phyloP scores from a whole-genome alignment of 2,113 vertebrate genomes.

The Oceanites oceanicus region DNA sequence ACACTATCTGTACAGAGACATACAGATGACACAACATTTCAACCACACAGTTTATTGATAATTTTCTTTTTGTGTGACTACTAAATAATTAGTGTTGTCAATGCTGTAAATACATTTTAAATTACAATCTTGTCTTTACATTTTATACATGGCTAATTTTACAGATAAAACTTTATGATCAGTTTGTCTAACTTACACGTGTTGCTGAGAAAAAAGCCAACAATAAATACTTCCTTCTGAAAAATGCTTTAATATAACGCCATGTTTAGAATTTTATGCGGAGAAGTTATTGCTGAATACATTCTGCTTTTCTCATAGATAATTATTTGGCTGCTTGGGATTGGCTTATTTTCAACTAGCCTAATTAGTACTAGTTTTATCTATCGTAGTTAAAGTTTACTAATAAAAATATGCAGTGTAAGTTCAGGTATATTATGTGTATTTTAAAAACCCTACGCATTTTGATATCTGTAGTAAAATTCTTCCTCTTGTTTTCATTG shows the following conservation, averaged over 20 bases:
- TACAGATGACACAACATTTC: neutral
- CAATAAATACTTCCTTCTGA: slow-evolving; percentile 64
- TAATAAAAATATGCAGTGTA: neutral
- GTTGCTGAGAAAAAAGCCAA: slow-evolving; percentile 36
- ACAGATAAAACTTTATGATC: slow-evolving; percentile 59
- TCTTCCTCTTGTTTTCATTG: neutral
- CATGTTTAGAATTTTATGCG: neutral
- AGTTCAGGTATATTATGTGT: neutral
- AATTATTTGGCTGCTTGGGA: neutral
- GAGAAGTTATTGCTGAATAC: neutral
- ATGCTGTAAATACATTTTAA: slow-evolving; percentile 71
- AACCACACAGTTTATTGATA: slow-evolving; percentile 49
- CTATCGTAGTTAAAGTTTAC: neutral
- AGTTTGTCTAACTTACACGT: slow-evolving; percentile 6
- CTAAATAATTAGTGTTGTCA: slow-evolving; percentile 69
- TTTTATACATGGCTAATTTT: slow-evolving; percentile 73
- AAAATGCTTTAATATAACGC: neutral
- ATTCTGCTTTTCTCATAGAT: neutral
- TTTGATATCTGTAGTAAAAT: neutral
- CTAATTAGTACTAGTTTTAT: slow-evolving; percentile 22
- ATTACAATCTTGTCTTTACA: slow-evolving; percentile 71
- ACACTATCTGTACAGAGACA: neutral
- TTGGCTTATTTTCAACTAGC: neutral
- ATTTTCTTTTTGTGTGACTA: neutral
- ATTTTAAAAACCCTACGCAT: neutral